Conservation (phyloP, 2,888 invertebrate species). For the Syrphus vitripennis region DNA sequence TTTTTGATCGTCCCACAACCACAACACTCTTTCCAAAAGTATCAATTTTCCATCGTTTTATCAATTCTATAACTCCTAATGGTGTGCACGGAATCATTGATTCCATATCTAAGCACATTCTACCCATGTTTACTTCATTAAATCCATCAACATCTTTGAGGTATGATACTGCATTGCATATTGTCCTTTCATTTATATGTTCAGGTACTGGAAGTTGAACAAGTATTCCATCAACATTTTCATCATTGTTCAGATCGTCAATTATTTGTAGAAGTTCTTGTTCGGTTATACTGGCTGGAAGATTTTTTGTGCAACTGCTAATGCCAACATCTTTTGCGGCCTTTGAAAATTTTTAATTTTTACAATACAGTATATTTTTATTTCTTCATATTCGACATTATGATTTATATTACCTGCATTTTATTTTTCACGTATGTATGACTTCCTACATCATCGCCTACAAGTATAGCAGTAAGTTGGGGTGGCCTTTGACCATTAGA, state of each 20-base stretch:
- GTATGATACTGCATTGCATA: slow-evolving; percentile 88
- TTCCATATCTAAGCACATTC: slow-evolving; percentile 86
- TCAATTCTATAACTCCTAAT: slow-evolving; percentile 82
- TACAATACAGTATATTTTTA: not conserved
- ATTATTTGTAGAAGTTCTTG: slow-evolving; percentile 85
- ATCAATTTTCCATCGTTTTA: slow-evolving; percentile 83
- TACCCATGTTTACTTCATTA: slow-evolving; percentile 90
- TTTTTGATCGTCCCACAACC: slow-evolving; percentile 92
- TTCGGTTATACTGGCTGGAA: slow-evolving; percentile 84
- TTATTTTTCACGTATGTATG: slow-evolving; percentile 90
- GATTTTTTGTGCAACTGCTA: slow-evolving; percentile 85
- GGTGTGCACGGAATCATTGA: slow-evolving; percentile 90
- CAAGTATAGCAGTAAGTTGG: slow-evolving; percentile 88
- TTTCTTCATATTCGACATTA: not conserved
- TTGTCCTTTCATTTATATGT: slow-evolving; percentile 86
- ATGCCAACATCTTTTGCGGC: slow-evolving; percentile 84
- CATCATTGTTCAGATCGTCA: slow-evolving; percentile 85
- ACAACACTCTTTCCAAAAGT: slow-evolving; percentile 92
- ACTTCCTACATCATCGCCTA: slow-evolving; percentile 92
- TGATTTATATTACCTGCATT: slow-evolving; percentile 80
- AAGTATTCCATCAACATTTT: slow-evolving; percentile 89
- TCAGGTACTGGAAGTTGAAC: slow-evolving; percentile 90
- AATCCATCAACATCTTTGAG: slow-evolving; percentile 94
- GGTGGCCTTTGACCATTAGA: slow-evolving; percentile 85
- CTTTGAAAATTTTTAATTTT: slow-evolving; percentile 25